Conservation (phyloP, 1,140 invertebrate species). For the Globodera ellingtonae region DNA sequence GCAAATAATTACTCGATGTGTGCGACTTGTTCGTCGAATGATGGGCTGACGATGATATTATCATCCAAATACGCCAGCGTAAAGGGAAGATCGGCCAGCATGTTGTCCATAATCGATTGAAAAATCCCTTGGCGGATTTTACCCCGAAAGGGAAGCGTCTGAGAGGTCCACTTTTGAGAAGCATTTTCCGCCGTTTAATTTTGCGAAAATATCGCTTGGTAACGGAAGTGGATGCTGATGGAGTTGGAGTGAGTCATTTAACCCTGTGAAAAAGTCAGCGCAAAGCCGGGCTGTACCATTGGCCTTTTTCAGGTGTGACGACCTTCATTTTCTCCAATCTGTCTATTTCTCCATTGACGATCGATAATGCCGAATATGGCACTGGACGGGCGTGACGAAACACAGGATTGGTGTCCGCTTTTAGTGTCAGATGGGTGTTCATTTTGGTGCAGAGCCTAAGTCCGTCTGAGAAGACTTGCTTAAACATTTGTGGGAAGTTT, state of each 20-base stretch:
- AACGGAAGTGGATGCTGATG: constrained; percentile 52
- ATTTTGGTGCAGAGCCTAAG: constrained; percentile 39
- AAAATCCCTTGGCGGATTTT: constrained; percentile 68
- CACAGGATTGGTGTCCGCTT: constrained; percentile 33
- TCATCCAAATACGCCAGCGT: constrained; percentile 50
- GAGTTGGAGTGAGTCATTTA: constrained; percentile 53
- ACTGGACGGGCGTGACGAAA: constrained; percentile 51
- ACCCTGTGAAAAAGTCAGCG: constrained; percentile 56
- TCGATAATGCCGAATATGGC: constrained; percentile 42
- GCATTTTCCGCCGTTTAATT: constrained; percentile 43
- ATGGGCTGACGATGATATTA: constrained; percentile 17
- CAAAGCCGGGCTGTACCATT: constrained; percentile 65
- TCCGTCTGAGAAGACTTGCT: constrained; percentile 17
- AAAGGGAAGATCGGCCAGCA: constrained; percentile 59
- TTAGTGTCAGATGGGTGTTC: constrained; percentile 37
- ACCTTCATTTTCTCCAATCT: constrained; percentile 42
- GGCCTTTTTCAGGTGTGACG: constrained; percentile 60
- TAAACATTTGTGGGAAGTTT: constrained; percentile 9
- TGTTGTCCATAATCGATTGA: constrained; percentile 67
- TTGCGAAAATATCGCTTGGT: constrained; percentile 56
- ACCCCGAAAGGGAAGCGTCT: constrained; percentile 67
- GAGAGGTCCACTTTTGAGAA: constrained; percentile 61
- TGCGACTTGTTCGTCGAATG: neutral
- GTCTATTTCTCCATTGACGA: constrained; percentile 61
- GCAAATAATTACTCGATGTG: neutral